These are phyloP conservation scores for Telmatochromis bifrenatus DNA, from an alignment of 2,113 vertebrate species.

Conservation along the genomic window DNA sequence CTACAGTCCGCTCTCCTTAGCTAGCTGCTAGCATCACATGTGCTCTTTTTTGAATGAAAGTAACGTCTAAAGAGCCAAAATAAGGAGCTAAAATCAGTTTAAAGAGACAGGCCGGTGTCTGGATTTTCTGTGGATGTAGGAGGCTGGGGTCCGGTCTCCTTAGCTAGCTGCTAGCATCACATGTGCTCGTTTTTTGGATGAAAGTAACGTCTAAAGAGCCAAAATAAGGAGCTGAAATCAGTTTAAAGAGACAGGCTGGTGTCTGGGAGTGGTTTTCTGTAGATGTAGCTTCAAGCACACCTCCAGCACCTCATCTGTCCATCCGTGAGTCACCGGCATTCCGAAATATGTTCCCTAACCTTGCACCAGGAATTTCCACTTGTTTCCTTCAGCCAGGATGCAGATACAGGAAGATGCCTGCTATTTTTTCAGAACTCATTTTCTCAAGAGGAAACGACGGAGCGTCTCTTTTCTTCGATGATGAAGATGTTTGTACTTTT, in stretches of 20 bases:
- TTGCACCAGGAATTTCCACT: constrained; percentile 3
- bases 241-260: background rate
- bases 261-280: background rate
- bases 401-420: background rate
- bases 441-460: background rate
- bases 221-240: background rate
- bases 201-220: background rate
- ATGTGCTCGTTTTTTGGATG: fast-evolving
- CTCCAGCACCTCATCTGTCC: background rate
- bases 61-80: no score
- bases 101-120: no score
- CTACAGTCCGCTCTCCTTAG: background rate
- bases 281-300: background rate
- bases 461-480: background rate
- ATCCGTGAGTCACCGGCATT: background rate
- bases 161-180: background rate
- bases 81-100: no score
- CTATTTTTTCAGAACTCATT: background rate
- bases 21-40: fast-evolving
- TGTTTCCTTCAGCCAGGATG: background rate
- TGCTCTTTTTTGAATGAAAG: fast-evolving
- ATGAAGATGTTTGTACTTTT: background rate
- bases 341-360: background rate
- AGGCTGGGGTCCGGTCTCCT: background rate
- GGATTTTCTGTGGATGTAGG: background rate